Evolutionary conservation across 2,797 vertebrate species (phyloP).

Genomic region (Oophaga sylvatica): DNA sequence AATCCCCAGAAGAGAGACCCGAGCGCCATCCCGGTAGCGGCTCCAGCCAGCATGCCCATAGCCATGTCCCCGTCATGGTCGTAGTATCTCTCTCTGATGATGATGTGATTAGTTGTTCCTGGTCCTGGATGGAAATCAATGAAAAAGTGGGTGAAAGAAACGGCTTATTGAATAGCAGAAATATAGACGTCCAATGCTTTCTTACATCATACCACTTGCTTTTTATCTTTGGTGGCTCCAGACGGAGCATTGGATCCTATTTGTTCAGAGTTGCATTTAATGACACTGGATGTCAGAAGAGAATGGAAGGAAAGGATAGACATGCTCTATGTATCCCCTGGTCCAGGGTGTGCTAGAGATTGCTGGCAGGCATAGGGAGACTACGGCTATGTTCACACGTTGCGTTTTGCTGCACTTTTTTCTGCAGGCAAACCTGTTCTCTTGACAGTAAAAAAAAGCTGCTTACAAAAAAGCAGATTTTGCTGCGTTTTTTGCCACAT

Average conservation of each 20-base stretch:
- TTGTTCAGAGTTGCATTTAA: too few relatives aligned
- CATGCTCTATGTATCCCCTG: too few relatives aligned
- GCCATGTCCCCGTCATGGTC: conserved; percentile 86
- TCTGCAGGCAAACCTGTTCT: too few relatives aligned
- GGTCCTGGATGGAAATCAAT: conserved; percentile 17
- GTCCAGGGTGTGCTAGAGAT: too few relatives aligned
- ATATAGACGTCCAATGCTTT: not conserved
- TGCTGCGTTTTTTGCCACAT: too few relatives aligned
- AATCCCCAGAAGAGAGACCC: conserved; percentile 95
- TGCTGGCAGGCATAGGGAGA: too few relatives aligned
- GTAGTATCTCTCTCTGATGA: conserved; percentile 85
- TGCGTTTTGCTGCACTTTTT: too few relatives aligned
- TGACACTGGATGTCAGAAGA: too few relatives aligned
- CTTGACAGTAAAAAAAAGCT: too few relatives aligned
- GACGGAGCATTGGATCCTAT: not conserved
- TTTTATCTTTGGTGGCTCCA: not conserved
- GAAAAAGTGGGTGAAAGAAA: not conserved
- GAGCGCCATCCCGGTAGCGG: conserved; percentile 91
- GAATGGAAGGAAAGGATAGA: too few relatives aligned
- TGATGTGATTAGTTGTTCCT: conserved; percentile 79
- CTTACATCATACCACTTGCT: not conserved
- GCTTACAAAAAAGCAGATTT: too few relatives aligned
- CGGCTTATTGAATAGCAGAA: not conserved
- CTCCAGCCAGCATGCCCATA: conserved; percentile 91
- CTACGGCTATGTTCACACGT: too few relatives aligned